Evolutionary conservation across 2,113 vertebrate genomes (phyloP).

Genomic region (Tricholaema leucomelas): DNA sequence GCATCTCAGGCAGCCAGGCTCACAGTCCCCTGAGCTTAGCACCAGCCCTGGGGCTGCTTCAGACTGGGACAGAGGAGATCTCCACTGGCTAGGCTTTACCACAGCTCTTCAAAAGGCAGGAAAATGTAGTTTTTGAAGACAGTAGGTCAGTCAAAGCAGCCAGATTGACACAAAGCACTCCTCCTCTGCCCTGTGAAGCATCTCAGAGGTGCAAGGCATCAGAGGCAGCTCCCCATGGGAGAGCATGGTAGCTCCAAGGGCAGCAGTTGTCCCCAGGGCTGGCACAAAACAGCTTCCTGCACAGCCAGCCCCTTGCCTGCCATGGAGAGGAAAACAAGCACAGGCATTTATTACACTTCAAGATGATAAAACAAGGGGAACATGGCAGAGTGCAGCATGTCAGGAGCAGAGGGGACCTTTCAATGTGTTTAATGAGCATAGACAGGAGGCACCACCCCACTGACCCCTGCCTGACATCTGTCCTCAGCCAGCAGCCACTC

Average conservation of each 20-base stretch:
- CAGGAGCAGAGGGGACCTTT: neutral
- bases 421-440: fast-evolving
- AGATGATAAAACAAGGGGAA: neutral
- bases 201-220: neutral
- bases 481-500: neutral
- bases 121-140: neutral
- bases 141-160: neutral
- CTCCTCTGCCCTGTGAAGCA: neutral
- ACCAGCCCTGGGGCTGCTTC: neutral
- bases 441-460: neutral
- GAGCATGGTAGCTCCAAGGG: fast-evolving
- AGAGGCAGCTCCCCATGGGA: fast-evolving
- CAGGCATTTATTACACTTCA: neutral
- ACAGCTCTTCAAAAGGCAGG: neutral
- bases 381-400: neutral
- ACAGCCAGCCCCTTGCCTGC: neutral
- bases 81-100: neutral
- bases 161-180: neutral
- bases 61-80: neutral
- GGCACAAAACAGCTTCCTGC: fast-evolving
- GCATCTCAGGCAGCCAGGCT: neutral
- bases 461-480: neutral
- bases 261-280: fast-evolving
- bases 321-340: neutral
- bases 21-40: no score